Evolutionary conservation across 2,888 invertebrate genomes (phyloP), one percentile per base, ranked within the genome.

Genomic region (Griposia aprilina): DNA sequence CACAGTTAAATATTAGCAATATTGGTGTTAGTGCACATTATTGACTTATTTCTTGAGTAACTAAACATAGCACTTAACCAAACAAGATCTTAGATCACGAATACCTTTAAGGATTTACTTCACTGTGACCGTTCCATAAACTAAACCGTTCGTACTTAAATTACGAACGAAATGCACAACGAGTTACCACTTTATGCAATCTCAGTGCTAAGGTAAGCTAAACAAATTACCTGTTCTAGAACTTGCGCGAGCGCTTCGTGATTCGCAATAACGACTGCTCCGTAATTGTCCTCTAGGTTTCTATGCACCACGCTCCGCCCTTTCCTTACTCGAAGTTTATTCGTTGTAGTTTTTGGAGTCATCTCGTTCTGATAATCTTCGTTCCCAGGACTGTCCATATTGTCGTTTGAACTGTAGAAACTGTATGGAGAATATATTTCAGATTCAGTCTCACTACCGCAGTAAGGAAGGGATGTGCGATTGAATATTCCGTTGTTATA

Each of bases 231-330:
- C 97, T 99, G 98, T 95, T 99, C 98, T 84, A 99, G 97, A 90
- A 99, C 98, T 95, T 99, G 98, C 73, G 98, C 98, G 36, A 99
- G 97, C 13, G 99, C 98, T 95, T 99, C 98, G 92, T 99, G 98
- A 96, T 99, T 99, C 82, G 99, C 98, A 59, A 98, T 98, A 85
- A 99, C 98, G 57, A 99, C 98, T 63, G 99, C 99, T 30, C 98
- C 98, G 92, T 99, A 99, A 96, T 99, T 99, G 92, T 99, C 99
- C 92, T 99, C 99, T 84, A 99, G 97, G 93, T 98, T 98, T 91
- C 98, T 98, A 93, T 98, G 98, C 17, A 98, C 98, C 84, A 98
- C 98, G 93, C 98, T 98, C 81, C 98, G 97, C 73, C 98, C 98
- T 94, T 98, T 98, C 88, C 98, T 97, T 83, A 98, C 98, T 89